Evolutionary conservation across 2,888 invertebrate species (phyloP).

Genomic region (Drosophila nigricruria): DNA sequence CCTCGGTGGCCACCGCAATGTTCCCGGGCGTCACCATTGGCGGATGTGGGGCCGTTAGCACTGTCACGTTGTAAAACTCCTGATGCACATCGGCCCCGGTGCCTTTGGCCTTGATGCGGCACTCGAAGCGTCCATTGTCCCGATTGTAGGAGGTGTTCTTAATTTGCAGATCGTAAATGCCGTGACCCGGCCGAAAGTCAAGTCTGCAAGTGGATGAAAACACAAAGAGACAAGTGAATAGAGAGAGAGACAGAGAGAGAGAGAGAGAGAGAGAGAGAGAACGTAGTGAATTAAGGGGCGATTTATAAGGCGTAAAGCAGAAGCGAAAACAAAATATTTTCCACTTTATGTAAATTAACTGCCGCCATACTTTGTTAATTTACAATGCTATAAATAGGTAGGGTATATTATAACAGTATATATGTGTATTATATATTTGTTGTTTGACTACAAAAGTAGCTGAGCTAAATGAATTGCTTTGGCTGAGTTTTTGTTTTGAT

Average conservation of each 20-base stretch:
- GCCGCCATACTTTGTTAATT: constrained; percentile 47
- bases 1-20: constrained; percentile 93
- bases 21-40: constrained; percentile 92
- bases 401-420: background rate
- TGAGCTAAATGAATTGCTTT: background rate
- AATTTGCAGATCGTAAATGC: constrained; percentile 95
- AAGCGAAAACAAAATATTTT: constrained; percentile 28
- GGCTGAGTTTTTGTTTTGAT: background rate
- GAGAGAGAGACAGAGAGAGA: background rate
- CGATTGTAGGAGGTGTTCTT: constrained; percentile 95
- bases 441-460: background rate
- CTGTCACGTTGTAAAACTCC: constrained; percentile 93
- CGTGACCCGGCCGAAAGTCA: constrained; percentile 91
- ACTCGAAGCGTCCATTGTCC: constrained; percentile 96
- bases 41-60: constrained; percentile 93
- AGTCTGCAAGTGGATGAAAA: constrained; percentile 86
- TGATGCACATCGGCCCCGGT: constrained; percentile 94
- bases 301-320: constrained; percentile 21
- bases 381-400: constrained; percentile 30
- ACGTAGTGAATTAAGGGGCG: constrained; percentile 1
- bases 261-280: background rate
- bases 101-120: constrained; percentile 93
- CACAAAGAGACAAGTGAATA: constrained; percentile 1
- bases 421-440: background rate
- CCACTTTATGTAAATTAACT: constrained; percentile 69